Conservation (phyloP, 2,113 vertebrate genomes). For the Xenopus tropicalis region UCB_Xtro_10.0 CM004445.2:33437001-33437500, state of each 20-base stretch:
- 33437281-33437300: conserved; percentile 53
- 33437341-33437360: conserved; percentile 68
- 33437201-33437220: not conserved
- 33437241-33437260: accelerated
- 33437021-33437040: conserved; percentile 53
- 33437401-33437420: conserved; percentile 70
- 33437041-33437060: conserved; percentile 39
- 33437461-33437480: no score
- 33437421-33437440: no score
- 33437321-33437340: conserved; percentile 73
- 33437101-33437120: conserved; percentile 50
- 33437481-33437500: no score
- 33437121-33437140: conserved; percentile 40
- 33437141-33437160: conserved; percentile 52
- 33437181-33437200: conserved; percentile 1
- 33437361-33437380: conserved; percentile 72
- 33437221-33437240: conserved; percentile 5
- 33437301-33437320: conserved; percentile 50
- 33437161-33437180: conserved; percentile 47
- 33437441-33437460: no score
- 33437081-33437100: conserved; percentile 57
- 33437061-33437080: conserved; percentile 64
- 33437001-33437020: conserved; percentile 36
- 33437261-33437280: conserved; percentile 36
- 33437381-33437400: conserved; percentile 74